Percentiles rank a stretch among this genome's conserved stretches.
Conservation (phyloP, 2,113 vertebrate species). For the Melierax canorus region DNA sequence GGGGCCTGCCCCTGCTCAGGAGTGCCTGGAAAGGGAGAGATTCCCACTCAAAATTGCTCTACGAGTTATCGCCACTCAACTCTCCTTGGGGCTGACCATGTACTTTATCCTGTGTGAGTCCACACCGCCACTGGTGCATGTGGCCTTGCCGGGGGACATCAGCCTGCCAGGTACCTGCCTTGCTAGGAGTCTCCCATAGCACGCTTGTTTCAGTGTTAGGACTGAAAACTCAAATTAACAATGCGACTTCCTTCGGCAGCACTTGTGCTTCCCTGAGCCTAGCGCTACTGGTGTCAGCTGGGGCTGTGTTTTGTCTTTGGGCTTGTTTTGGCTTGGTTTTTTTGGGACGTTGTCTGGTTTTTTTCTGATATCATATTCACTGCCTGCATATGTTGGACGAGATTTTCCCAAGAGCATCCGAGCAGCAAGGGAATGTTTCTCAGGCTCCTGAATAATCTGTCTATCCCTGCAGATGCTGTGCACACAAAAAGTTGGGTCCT, state of each 20-base stretch:
- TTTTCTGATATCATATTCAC: accelerated
- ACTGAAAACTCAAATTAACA: no score
- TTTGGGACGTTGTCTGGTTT: no score
- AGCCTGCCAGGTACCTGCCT: no score
- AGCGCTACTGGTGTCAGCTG: background rate
- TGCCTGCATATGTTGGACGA: accelerated
- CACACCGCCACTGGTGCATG: accelerated
- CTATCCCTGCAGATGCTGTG: background rate
- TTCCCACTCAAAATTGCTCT: background rate
- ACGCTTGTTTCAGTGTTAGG: accelerated
- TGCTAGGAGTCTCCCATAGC: accelerated
- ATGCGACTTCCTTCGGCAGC: background rate
- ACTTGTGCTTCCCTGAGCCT: background rate
- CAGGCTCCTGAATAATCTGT: background rate
- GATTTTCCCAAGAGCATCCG: background rate
- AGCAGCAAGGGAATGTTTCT: background rate
- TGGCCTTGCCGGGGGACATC: accelerated
- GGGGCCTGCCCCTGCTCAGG: background rate
- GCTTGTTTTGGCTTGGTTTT: background rate
- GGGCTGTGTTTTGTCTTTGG: background rate
- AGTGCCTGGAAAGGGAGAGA: background rate
- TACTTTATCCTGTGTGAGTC: accelerated
- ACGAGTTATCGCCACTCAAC: accelerated
- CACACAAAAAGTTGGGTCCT: background rate
- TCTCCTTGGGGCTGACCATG: background rate